Evolutionary conservation across 2,888 invertebrate species (phyloP).

Genomic region (Dicycla oo): DNA sequence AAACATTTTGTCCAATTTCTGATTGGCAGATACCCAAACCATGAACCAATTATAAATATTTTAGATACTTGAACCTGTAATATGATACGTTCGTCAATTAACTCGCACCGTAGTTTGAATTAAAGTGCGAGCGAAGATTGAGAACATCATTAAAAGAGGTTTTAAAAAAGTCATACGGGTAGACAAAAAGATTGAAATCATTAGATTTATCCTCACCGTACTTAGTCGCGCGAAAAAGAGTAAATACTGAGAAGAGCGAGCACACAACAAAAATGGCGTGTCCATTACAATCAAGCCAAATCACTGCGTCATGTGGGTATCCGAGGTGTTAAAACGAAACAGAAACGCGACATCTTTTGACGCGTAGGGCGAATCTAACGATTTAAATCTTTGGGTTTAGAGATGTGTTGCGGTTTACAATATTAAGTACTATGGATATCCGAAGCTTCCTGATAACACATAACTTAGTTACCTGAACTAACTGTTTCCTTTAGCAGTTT

Average conservation of each 20-base stretch:
- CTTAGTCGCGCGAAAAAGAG: not conserved
- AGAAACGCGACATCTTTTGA: not conserved
- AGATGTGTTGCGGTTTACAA: not conserved
- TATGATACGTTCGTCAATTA: not conserved
- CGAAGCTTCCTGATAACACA: not conserved
- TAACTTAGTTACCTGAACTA: constrained; percentile 1
- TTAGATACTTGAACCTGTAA: not conserved
- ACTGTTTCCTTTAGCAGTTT: constrained; percentile 7
- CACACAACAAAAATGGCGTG: not conserved
- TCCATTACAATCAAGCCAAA: not conserved
- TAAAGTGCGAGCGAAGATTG: not conserved
- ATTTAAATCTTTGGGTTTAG: not conserved
- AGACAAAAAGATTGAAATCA: not conserved
- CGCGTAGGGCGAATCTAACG: not conserved
- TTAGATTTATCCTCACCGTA: not conserved
- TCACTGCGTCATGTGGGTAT: not conserved
- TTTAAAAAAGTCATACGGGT: not conserved
- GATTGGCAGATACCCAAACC: not conserved
- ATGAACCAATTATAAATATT: too few relatives aligned
- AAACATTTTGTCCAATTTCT: not conserved
- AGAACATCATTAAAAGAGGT: not conserved
- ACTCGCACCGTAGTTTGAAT: not conserved
- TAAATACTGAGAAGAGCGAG: not conserved
- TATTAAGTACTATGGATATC: not conserved
- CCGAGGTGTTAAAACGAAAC: not conserved